Base-by-base conservation (phyloP, 2,797 vertebrate species). In the Chloroceryle inda region DNA sequence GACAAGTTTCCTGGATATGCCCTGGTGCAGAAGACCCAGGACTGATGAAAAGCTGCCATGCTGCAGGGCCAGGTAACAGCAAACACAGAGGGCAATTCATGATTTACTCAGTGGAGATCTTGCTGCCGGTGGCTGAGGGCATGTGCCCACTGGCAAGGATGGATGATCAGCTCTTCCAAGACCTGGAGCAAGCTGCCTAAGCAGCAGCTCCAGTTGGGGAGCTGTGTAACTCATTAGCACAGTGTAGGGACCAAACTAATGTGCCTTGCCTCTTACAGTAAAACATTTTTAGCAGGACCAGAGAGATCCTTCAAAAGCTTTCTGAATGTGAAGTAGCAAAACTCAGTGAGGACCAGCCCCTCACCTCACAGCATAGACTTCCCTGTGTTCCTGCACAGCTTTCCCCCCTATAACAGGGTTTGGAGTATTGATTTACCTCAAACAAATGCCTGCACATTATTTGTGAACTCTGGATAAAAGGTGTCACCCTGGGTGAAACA, bases 61-160 rank as follows among this genome's bases (percentile, higher is more conserved):
- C 6, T 37, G 33, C 14, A 72, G 27, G 23, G 45, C 31, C 21
- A 56, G 24, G 16, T 26, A 79, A 37, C 3, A 52, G 68, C 55
- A 73, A 56, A 56, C 16, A 56, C 9, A 49, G 55, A 23, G 52
- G 52, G 52, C 52, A 53, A 17, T 33, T 75, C 16, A 13, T 6
- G n/a, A 13, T 64, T 61, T 72, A 49, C 4, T 16, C 75, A 42
- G 44, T 49, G 63, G 27, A 26, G 50, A 9, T 80, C 47, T 59
- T 1, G 0, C 49, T 47, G 72, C 45, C 45, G 1, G 0, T 12
- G 55, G 33, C 64, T 12, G 11, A 69, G 47, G n/a, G 11, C 35
- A 62, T 0, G 0, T 38, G 66, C 37, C n/a, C 42, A 31, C 10
- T 14, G 35, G 10, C 0, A 0, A 55, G 40, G 33, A 29, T 14